These are phyloP conservation scores for Thunnus albacares DNA, from an alignment of 2,797 vertebrate genomes.

Conservation along the genomic window DNA sequence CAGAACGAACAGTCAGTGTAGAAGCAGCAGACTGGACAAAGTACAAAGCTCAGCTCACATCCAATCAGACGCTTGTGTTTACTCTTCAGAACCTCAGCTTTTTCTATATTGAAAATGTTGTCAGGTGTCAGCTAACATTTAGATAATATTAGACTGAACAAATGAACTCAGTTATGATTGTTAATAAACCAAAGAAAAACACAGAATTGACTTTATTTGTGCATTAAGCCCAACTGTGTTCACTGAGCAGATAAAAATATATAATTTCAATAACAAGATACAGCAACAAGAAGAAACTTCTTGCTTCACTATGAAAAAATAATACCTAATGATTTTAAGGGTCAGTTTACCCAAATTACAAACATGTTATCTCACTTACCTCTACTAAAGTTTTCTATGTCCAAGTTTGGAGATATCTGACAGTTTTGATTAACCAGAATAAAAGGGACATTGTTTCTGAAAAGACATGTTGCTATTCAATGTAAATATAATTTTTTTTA, in stretches of 20 bases:
- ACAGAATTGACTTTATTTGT: neutral
- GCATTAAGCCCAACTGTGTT: neutral
- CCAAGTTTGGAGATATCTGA: too few species aligned
- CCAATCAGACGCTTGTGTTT: neutral
- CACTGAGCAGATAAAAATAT: neutral
- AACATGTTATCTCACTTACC: neutral
- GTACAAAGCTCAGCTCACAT: slow-evolving; percentile 12
- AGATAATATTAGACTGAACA: neutral
- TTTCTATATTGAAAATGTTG: neutral
- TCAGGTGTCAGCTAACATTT: neutral
- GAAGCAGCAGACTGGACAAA: slow-evolving; percentile 27
- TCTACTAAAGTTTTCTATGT: neutral
- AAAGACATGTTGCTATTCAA: neutral
- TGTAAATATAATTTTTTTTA: neutral
- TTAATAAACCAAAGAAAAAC: neutral
- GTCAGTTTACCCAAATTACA: neutral
- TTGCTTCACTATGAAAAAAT: neutral
- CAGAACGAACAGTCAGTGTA: slow-evolving; percentile 49
- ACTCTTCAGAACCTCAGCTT: neutral
- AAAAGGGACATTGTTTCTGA: too few species aligned
- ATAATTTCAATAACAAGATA: neutral
- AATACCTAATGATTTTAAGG: neutral
- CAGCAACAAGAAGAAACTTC: neutral
- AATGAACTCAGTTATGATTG: neutral
- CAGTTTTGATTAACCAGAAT: too few species aligned